Evolutionary conservation across 1,140 invertebrate species (phyloP).

Genomic region (Drosophila sp.): DNA sequence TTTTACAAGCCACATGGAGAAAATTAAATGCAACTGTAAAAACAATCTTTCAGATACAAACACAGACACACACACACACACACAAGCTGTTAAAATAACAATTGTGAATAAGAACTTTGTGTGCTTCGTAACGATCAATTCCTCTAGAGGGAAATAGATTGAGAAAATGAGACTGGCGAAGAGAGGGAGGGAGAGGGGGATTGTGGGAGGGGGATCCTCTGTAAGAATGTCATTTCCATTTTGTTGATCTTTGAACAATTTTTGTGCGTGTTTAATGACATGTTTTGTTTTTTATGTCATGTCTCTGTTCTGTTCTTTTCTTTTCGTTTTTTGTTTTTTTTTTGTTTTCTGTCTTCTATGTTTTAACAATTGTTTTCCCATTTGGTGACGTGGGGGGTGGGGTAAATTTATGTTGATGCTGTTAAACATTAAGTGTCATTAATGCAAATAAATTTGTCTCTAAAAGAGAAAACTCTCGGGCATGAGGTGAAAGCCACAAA

Average conservation of each 20-base stretch:
- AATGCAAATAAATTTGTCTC: slow-evolving; percentile 67
- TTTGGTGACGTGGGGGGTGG: slow-evolving; percentile 23
- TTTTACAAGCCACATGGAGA: slow-evolving; percentile 41
- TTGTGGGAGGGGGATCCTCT: not conserved
- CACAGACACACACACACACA: slow-evolving; percentile 7
- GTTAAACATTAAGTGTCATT: slow-evolving; percentile 66
- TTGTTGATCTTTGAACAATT: slow-evolving; percentile 43
- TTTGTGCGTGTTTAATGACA: slow-evolving; percentile 46
- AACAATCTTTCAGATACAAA: slow-evolving; percentile 34
- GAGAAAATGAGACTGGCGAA: slow-evolving; percentile 15
- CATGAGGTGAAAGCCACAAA: slow-evolving; percentile 19
- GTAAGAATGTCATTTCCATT: slow-evolving; percentile 34
- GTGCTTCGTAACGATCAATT: slow-evolving; percentile 25
- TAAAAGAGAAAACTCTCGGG: no score
- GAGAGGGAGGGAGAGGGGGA: not conserved
- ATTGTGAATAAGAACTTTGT: slow-evolving; percentile 35
- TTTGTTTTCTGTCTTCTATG: slow-evolving; percentile 36
- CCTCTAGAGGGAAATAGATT: slow-evolving; percentile 26
- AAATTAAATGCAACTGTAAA: slow-evolving; percentile 59
- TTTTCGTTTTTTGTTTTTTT: slow-evolving; percentile 26
- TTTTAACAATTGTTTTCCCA: slow-evolving; percentile 63
- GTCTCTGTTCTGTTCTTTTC: slow-evolving; percentile 6
- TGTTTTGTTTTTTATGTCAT: slow-evolving; percentile 26
- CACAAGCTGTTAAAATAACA: slow-evolving; percentile 53
- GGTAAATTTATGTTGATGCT: slow-evolving; percentile 55